Evolutionary conservation across 2,113 vertebrate species (phyloP).

Genomic region (Solenodon paradoxus): DNA sequence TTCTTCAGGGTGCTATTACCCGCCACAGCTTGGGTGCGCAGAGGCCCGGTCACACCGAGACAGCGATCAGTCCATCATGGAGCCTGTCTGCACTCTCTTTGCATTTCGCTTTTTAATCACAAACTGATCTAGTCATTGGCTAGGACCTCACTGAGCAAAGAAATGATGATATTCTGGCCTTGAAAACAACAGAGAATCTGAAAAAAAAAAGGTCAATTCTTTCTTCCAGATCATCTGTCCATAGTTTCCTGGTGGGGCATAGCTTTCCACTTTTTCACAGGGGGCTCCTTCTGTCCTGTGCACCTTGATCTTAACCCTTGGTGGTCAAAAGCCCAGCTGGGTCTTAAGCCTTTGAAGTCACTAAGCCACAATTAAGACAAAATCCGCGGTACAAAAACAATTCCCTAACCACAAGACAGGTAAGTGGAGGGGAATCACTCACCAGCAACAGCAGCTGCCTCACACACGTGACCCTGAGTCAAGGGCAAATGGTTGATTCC

Average conservation of each 20-base stretch:
- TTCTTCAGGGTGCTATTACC: neutral
- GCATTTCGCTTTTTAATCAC: neutral
- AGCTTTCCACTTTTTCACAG: neutral
- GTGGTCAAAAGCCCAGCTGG: too few species aligned
- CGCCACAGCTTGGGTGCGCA: neutral
- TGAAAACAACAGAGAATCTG: neutral
- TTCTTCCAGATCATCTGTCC: neutral
- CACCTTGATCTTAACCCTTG: neutral
- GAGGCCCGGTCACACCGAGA: neutral
- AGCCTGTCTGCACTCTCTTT: neutral
- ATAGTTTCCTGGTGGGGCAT: too few species aligned
- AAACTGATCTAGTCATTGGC: neutral
- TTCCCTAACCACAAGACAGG: neutral
- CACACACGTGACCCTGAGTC: neutral
- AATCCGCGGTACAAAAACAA: neutral
- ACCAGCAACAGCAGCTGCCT: neutral
- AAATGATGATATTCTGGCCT: neutral
- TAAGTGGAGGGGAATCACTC: neutral
- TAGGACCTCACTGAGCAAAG: neutral
- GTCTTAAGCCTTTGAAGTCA: neutral
- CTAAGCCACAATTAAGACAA: neutral
- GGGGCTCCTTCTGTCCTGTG: neutral
- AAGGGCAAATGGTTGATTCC: neutral
- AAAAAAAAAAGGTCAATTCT: neutral
- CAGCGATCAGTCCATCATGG: neutral